Evolutionary conservation across 2,113 vertebrate species (phyloP).

Genomic region (Rhinoptilus africanus): DNA sequence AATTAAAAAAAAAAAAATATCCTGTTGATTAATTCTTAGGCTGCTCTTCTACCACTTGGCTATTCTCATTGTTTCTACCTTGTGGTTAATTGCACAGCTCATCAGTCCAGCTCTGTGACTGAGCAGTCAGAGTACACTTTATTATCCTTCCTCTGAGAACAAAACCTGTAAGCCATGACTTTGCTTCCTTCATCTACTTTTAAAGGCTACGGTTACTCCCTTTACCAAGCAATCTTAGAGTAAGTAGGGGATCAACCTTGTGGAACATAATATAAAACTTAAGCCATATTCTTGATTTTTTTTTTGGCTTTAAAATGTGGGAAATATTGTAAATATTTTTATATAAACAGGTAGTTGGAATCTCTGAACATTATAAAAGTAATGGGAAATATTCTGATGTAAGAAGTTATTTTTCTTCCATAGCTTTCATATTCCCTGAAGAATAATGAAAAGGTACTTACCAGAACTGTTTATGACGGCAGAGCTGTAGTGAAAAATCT

Average conservation of each 20-base stretch:
- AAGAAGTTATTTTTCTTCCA: neutral
- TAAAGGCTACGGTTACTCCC: neutral
- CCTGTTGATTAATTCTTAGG: neutral
- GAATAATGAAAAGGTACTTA: slow-evolving; percentile 49
- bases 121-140: neutral
- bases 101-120: neutral
- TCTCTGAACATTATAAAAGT: neutral
- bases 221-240: neutral
- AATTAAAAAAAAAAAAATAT: neutral
- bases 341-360: neutral
- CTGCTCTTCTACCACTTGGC: neutral
- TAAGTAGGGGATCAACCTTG: neutral
- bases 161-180: neutral
- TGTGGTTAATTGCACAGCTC: neutral
- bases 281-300: neutral
- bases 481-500: slow-evolving; percentile 77
- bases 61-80: neutral
- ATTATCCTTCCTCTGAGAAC: neutral
- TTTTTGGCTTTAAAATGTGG: neutral
- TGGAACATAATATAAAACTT: neutral
- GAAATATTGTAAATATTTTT: neutral
- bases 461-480: slow-evolving; percentile 42
- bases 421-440: slow-evolving; percentile 74
- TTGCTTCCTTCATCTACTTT: neutral
- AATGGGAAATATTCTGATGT: neutral